Conservation (phyloP, 2,797 vertebrate genomes). For the Iguana delicatissima region DNA sequence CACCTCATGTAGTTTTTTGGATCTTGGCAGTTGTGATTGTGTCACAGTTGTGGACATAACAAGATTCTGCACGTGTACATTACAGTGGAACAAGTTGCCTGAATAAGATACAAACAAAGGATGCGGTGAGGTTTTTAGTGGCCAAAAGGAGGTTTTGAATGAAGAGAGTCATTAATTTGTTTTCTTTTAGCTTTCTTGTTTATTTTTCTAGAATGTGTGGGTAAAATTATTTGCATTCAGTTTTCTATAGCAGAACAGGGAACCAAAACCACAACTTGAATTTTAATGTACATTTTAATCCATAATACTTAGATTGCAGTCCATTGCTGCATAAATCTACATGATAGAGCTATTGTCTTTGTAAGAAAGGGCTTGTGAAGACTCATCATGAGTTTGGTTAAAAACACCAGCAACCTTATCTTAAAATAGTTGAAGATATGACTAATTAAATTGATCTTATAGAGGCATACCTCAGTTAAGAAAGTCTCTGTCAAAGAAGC, state of each 20-base stretch:
- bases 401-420: neutral
- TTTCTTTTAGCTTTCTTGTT: neutral
- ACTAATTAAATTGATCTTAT: too few relatives aligned
- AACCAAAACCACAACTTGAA: neutral
- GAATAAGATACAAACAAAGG: neutral
- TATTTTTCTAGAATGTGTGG: neutral
- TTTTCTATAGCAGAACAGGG: too few relatives aligned
- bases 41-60: neutral
- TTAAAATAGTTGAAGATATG: neutral
- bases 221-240: conserved; percentile 4
- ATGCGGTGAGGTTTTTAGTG: neutral
- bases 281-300: conserved; percentile 2
- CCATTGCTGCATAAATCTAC: neutral
- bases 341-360: neutral
- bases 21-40: neutral
- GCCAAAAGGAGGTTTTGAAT: neutral
- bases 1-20: neutral
- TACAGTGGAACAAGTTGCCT: neutral
- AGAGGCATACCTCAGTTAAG: too few relatives aligned
- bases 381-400: neutral
- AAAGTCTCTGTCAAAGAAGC: too few relatives aligned
- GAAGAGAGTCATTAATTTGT: neutral
- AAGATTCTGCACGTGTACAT: neutral
- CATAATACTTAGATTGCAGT: neutral
- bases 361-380: neutral